Evolutionary conservation across 2,888 invertebrate species (phyloP).

Genomic region (Bhutanitis thaidina): DNA sequence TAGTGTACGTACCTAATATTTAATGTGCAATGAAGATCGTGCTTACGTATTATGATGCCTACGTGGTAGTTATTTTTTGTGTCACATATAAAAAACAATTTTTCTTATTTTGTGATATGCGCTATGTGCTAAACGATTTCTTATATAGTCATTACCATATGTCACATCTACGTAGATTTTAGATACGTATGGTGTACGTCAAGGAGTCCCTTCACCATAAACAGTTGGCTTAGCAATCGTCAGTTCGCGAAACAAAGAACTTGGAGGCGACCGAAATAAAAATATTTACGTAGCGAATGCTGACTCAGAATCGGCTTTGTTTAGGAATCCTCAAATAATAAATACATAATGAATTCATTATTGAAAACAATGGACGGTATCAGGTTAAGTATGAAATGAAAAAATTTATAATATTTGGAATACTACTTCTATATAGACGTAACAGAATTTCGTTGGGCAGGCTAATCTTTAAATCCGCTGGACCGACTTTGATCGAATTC

Average conservation of each 20-base stretch:
- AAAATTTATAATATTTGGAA: not conserved
- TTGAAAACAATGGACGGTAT: constrained; percentile 26
- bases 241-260: constrained; percentile 75
- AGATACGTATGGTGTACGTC: constrained; percentile 55
- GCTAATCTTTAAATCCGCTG: too few relatives aligned
- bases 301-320: constrained; percentile 72
- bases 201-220: constrained; percentile 56
- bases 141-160: too few relatives aligned
- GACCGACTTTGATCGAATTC: too few relatives aligned
- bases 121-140: too few relatives aligned
- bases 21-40: too few relatives aligned
- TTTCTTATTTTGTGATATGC: too few relatives aligned
- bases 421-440: not conserved
- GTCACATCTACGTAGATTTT: not conserved
- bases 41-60: too few relatives aligned
- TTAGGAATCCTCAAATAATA: constrained; percentile 60
- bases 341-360: constrained; percentile 61
- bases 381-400: too few relatives aligned
- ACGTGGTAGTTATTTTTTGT: too few relatives aligned
- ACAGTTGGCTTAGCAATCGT: constrained; percentile 41
- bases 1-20: too few relatives aligned
- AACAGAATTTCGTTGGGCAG: too few relatives aligned
- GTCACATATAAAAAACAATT: too few relatives aligned
- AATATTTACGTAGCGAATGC: constrained; percentile 69
- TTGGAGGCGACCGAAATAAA: constrained; percentile 64